phyloP scores from a whole-genome alignment of 2,113 vertebrate genomes.

The Arizona elegans region DNA sequence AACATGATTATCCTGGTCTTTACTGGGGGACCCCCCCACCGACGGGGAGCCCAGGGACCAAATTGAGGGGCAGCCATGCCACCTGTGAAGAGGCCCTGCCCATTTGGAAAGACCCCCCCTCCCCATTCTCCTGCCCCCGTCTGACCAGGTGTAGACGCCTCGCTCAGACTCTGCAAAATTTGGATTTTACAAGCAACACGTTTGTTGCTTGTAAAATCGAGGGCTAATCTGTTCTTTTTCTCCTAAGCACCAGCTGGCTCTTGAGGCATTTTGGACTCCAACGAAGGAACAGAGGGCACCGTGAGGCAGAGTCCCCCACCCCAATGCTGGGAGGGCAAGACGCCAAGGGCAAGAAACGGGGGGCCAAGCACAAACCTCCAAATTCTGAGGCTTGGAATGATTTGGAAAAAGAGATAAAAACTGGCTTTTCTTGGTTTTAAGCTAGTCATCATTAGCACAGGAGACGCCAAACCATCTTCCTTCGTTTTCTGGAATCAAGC shows the following conservation, averaged over 20 bases:
- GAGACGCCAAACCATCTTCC: background rate
- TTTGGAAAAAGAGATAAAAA: background rate
- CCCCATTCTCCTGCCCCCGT: background rate
- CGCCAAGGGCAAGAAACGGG: background rate
- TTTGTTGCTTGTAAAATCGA: too few species aligned
- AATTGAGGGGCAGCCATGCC: background rate
- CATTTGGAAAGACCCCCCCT: background rate
- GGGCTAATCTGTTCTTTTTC: too few species aligned
- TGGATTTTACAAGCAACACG: background rate
- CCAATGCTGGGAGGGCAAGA: background rate
- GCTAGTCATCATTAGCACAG: background rate
- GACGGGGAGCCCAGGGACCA: background rate
- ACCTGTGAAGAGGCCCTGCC: background rate
- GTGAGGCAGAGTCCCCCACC: background rate
- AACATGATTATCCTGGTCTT: background rate
- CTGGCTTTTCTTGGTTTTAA: background rate
- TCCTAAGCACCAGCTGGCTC: background rate
- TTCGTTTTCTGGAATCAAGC: background rate
- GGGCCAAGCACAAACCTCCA: background rate
- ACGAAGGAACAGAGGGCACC: background rate
- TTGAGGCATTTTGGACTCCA: background rate
- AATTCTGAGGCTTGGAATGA: background rate
- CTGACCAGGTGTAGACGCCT: background rate
- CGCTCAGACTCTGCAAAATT: background rate
- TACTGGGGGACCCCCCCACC: too few species aligned